These are phyloP conservation scores for Paratrypauchen microcephalus DNA, from an alignment of 2,797 vertebrate genomes.

Conservation along the genomic window DNA sequence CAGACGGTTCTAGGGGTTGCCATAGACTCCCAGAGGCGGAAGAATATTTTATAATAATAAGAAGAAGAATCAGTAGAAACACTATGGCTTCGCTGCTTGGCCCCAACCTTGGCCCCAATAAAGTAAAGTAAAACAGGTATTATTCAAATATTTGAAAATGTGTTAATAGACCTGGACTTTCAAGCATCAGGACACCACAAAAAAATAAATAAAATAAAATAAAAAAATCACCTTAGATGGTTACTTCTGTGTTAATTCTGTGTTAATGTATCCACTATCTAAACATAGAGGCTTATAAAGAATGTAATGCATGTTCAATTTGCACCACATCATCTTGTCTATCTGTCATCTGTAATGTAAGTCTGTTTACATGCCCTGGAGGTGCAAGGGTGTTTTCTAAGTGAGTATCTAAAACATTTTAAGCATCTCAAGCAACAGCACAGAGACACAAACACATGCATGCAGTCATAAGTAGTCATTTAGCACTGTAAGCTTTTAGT, in stretches of 20 bases:
- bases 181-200: too few relatives aligned
- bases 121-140: too few relatives aligned
- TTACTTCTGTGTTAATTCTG: background rate
- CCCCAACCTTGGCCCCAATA: too few relatives aligned
- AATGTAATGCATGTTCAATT: conserved; percentile 59
- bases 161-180: too few relatives aligned
- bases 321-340: conserved; percentile 66
- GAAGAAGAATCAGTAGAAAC: too few relatives aligned
- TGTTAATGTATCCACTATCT: conserved; percentile 38
- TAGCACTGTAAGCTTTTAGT: conserved; percentile 77
- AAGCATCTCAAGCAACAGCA: conserved; percentile 42
- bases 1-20: too few relatives aligned
- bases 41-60: too few relatives aligned
- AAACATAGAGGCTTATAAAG: conserved; percentile 65
- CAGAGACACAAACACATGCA: conserved; percentile 22
- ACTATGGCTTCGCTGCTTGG: too few relatives aligned
- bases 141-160: too few relatives aligned
- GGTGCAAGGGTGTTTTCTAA: conserved; percentile 64
- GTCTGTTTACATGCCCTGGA: conserved; percentile 68
- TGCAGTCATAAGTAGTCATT: conserved; percentile 43
- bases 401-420: conserved; percentile 56
- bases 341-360: conserved; percentile 64
- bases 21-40: too few relatives aligned
- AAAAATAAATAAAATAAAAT: too few relatives aligned
- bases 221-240: background rate